Evolutionary conservation across 2,888 invertebrate genomes (phyloP), one percentile per base, ranked within the genome.

Genomic region (Chydorus sphaericus): DNA sequence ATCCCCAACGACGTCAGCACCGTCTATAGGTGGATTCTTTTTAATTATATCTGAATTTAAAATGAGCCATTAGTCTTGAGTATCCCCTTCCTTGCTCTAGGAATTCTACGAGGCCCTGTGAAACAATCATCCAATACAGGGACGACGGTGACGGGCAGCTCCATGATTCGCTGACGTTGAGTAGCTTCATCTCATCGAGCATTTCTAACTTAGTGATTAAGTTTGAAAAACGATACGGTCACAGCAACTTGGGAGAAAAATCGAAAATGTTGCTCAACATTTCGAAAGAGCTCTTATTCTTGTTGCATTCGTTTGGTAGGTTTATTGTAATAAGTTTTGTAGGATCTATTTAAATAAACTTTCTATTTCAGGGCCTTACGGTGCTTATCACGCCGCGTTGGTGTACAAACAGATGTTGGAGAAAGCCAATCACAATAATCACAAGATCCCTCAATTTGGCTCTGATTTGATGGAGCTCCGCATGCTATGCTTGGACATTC

Each of bases 261-360:
- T 26, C 18, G 44, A 44, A 10, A 23, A 85, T 87, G 58, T 92
- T 92, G 0, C 73, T 80, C 51, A 72, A 77, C 62, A 78, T 85
- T 65, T 75, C 85, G 59, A 73, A 77, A 56, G 80, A 84, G 60
- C 84, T 88, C 66, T 66, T 84, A 5, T 74, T 80, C 57, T 76
- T 88, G 50, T 70, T 89, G 26, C 75, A 80, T 39, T 78, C 82
- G 60, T 74, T 85, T 66, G 85, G 77, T 2, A 85, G 90, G 0
- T 97, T 16, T 10, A 10, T 33, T n/a, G n/a, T n/a, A n/a, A n/a
- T n/a, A n/a, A n/a, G n/a, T n/a, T n/a, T n/a, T n/a, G n/a, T n/a
- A n/a, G n/a, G n/a, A 7, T 38, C 7, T n/a, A 7, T 20, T n/a
- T 38, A n/a, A 38, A 38, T 11, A 38, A 38, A 37, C 14, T 4